Evolutionary conservation across 2,888 invertebrate species (phyloP), one percentile per base, ranked within the genome.

Genomic region (Spodoptera picta): DNA sequence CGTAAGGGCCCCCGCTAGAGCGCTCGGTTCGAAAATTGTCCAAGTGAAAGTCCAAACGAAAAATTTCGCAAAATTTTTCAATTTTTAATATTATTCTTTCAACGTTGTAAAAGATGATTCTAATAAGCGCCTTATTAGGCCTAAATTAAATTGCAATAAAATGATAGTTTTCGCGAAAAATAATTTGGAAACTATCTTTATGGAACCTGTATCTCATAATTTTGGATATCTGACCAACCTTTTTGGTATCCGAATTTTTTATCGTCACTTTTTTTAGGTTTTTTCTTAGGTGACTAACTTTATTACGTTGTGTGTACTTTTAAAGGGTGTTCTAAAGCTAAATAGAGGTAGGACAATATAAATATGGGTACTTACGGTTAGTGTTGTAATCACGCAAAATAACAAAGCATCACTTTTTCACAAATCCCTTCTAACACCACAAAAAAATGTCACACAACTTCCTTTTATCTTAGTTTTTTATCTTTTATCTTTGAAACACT

Each of bases 361-460:
- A 67, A 63, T 41, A 59, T 43, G 67, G 23, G 64, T 83, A 94
- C 94, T 93, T 85, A 94, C 94, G 93, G 93, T 87, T 76, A 75
- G 63, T 68, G 71, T 65, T 57, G 65, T 73, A 84, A 86, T 91
- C 86, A 92, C 86, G 86, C 79, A 60, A 73, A 65, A 75, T 65
- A 54, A 78, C 88, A 88, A 89, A 90, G 90, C 93, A 93, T 94
- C 93, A 94, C 93, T 92, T 84, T 84, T 77, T 74, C 90, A 92
- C 91, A 87, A 78, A 75, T 70, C 78, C 80, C 79, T 83, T 80
- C 74, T 73, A 60, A 78, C 83, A 87, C 86, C 86, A 89, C 83
- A 27, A 81, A 77, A 77, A 79, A 71, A 65, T 60, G 90, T 90
- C 89, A 87, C 91, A 90, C 87, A 84, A 81, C 7, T 76, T 36